A percentile compares a stretch with the other conserved stretches of the same genome.
These are phyloP conservation scores for Bombycilla garrulus DNA, from an alignment of 2,113 vertebrate species.

Conservation along the genomic window DNA sequence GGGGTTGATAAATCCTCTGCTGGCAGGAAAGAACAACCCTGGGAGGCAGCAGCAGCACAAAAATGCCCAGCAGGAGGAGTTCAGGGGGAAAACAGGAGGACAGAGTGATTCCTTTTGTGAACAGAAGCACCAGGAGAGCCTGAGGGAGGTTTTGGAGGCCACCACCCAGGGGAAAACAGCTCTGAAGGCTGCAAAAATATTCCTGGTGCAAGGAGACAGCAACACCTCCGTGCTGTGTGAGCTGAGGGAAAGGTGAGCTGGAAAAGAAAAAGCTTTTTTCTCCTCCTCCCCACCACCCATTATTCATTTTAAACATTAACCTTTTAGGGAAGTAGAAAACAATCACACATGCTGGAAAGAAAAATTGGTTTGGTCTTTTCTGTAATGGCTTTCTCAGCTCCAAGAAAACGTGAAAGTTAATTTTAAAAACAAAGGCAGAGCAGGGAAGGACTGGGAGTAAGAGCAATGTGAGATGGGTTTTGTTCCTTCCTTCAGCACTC, in stretches of 20 bases:
- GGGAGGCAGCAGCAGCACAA: neutral
- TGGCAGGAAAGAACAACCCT: neutral
- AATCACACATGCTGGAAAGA: conserved; percentile 1
- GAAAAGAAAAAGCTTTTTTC: neutral
- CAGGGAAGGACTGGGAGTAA: neutral
- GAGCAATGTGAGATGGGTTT: neutral
- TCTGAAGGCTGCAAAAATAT: neutral
- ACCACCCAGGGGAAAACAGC: neutral
- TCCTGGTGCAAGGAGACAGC: neutral
- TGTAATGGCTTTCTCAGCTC: conserved; percentile 28
- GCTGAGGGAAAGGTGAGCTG: neutral
- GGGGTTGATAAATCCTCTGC: neutral
- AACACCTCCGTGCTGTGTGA: neutral
- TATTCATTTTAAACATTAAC: conserved; percentile 51
- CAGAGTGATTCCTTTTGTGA: neutral
- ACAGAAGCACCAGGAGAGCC: neutral
- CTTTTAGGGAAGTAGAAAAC: conserved; percentile 55
- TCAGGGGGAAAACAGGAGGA: neutral
- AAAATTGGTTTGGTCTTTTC: conserved; percentile 49
- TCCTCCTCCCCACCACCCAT: neutral
- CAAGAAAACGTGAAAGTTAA: conserved; percentile 19
- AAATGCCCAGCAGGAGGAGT: neutral
- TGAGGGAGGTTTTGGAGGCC: neutral
- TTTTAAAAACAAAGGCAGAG: conserved; percentile 16
- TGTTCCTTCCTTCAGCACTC: neutral